A percentile compares a stretch with the other conserved stretches of the same genome.
phyloP scores from a whole-genome alignment of 2,888 invertebrate genomes.

The Zygogramma bicolorata region DNA sequence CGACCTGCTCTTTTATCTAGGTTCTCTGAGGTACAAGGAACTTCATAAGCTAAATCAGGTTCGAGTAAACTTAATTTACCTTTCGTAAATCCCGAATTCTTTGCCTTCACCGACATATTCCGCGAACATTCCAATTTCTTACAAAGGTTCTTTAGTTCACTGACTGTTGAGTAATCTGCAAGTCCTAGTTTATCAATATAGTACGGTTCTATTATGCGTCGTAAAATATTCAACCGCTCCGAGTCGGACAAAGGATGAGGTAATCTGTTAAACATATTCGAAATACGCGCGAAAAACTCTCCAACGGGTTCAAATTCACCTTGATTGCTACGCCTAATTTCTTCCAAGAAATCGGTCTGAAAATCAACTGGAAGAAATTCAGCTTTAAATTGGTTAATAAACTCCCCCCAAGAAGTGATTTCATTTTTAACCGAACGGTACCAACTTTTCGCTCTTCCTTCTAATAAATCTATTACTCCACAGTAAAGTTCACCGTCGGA shows the following conservation, averaged over 20 bases:
- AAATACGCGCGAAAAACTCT: slow-evolving; percentile 14
- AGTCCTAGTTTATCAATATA: slow-evolving; percentile 6
- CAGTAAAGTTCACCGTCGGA: slow-evolving; percentile 1
- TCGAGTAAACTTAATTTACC: slow-evolving; percentile 19
- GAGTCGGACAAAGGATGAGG: background rate
- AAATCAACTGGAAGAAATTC: slow-evolving; percentile 11
- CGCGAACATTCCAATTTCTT: slow-evolving; percentile 2
- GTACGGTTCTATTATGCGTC: background rate
- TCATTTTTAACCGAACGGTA: background rate
- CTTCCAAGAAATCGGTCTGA: background rate
- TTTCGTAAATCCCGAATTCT: background rate
- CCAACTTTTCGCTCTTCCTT: slow-evolving; percentile 15
- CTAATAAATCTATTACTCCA: slow-evolving; percentile 12
- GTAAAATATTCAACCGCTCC: background rate
- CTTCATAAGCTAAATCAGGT: slow-evolving; percentile 32
- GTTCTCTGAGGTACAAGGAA: no score
- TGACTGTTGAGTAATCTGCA: slow-evolving; percentile 4
- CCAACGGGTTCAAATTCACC: slow-evolving; percentile 1
- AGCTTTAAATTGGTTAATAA: slow-evolving; percentile 1
- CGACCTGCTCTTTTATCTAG: background rate
- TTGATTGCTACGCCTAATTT: slow-evolving; percentile 12
- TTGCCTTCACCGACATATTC: slow-evolving; percentile 3
- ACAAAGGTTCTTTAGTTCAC: background rate
- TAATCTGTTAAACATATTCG: slow-evolving; percentile 15
- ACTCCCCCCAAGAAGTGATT: background rate